Conservation (phyloP, 1,140 invertebrate genomes). For the Diploscapter pachys region DNA sequence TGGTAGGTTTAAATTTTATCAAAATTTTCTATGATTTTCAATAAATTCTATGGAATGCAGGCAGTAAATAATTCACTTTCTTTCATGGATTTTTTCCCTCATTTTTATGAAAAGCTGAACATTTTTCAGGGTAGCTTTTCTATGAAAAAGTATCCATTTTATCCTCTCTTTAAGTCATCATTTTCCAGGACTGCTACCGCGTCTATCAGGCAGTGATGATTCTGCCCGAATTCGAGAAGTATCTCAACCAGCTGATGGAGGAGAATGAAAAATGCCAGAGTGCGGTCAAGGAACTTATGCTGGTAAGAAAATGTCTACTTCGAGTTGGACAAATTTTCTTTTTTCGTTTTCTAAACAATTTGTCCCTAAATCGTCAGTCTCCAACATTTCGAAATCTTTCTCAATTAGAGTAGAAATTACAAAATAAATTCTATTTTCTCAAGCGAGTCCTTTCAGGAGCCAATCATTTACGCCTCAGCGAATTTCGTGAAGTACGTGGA, state of each 20-base stretch:
- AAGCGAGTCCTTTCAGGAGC: constrained; percentile 13
- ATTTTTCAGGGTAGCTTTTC: no score
- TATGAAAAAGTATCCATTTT: no score
- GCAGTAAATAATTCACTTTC: background rate
- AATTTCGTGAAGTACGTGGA: constrained; percentile 19
- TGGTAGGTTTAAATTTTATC: background rate
- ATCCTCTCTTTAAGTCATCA: background rate
- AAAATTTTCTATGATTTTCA: background rate
- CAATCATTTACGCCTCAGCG: constrained; percentile 5
- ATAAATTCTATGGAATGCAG: no score
- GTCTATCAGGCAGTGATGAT: constrained; percentile 30
- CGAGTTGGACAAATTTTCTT: no score
- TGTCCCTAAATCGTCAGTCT: no score
- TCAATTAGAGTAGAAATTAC: background rate
- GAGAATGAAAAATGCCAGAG: background rate
- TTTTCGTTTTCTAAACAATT: no score
- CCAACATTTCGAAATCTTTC: no score
- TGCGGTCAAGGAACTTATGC: constrained; percentile 26
- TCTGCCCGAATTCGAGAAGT: constrained; percentile 20
- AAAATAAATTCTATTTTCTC: constrained; percentile 4
- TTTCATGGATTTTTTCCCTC: background rate
- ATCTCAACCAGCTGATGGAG: constrained; percentile 3
- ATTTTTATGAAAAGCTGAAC: no score
- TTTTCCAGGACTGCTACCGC: constrained; percentile 31
- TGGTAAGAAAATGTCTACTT: background rate